These are phyloP conservation scores for Scaptodrosophila latifasciaeformis DNA, from an alignment of 2,888 invertebrate species.

Conservation along the genomic window DNA sequence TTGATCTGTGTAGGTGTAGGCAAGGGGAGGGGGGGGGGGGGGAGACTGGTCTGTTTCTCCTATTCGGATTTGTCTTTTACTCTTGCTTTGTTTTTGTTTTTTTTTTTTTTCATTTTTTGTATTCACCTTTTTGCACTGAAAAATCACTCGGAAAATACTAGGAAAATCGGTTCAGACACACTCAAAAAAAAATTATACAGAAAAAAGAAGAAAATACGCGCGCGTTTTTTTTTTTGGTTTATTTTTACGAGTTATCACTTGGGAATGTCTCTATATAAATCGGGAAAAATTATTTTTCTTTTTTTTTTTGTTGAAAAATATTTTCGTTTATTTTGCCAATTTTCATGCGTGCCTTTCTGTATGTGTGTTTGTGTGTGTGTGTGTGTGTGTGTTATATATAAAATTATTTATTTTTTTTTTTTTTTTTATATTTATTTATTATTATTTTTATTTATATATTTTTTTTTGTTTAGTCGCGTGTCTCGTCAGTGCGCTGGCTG, in stretches of 20 bases:
- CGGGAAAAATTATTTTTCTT: constrained; percentile 8
- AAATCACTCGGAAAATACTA: neutral
- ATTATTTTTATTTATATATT: constrained; percentile 1
- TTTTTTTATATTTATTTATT: neutral
- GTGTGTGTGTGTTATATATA: neutral
- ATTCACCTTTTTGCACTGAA: constrained; percentile 40
- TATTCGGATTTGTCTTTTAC: no score
- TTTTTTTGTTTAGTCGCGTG: constrained; percentile 50
- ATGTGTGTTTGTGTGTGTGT: neutral
- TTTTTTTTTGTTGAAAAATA: constrained; percentile 5
- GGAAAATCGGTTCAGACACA: no score
- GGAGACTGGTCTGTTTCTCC: no score
- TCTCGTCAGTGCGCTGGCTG: constrained; percentile 61
- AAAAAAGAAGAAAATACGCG: constrained; percentile 34
- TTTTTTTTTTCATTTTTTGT: neutral
- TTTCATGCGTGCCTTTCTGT: constrained; percentile 16
- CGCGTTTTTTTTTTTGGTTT: constrained; percentile 35
- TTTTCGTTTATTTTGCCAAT: constrained; percentile 11
- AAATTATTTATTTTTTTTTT: constrained; percentile 24
- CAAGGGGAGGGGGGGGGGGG: no score
- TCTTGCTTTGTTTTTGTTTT: no score
- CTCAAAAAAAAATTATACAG: constrained; percentile 14
- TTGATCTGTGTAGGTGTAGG: no score
- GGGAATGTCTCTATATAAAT: constrained; percentile 4
- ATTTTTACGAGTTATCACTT: neutral